Evolutionary conservation across 2,888 invertebrate genomes (phyloP).

Genomic region (Peribatodes rhomboidaria): DNA sequence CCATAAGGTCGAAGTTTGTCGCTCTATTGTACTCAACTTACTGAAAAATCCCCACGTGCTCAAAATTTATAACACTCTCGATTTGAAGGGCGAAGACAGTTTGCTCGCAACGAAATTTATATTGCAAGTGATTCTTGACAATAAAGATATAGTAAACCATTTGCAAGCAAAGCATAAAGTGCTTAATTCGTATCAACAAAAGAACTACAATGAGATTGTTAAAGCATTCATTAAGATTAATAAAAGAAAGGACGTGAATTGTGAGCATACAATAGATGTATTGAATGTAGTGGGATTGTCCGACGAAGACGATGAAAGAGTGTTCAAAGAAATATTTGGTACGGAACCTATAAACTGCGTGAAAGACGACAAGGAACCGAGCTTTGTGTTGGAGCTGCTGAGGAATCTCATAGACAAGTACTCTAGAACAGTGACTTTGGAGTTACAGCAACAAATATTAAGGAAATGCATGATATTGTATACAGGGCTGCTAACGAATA

Average conservation of each 20-base stretch:
- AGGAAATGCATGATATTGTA: constrained; percentile 76
- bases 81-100: constrained; percentile 59
- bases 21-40: constrained; percentile 65
- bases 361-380: constrained; percentile 80
- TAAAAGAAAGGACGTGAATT: constrained; percentile 68
- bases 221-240: constrained; percentile 80
- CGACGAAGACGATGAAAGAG: constrained; percentile 71
- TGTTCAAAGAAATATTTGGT: constrained; percentile 75
- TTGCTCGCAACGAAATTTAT: constrained; percentile 71
- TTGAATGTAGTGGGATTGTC: constrained; percentile 75
- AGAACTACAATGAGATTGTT: constrained; percentile 80
- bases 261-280: constrained; percentile 71
- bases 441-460: constrained; percentile 69
- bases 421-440: constrained; percentile 63
- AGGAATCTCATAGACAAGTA: constrained; percentile 79
- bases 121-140: constrained; percentile 63
- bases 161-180: constrained; percentile 68
- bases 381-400: constrained; percentile 83
- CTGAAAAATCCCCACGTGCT: constrained; percentile 76
- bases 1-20: constrained; percentile 66
- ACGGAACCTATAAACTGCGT: constrained; percentile 69
- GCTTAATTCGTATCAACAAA: constrained; percentile 83
- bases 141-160: constrained; percentile 67
- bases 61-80: constrained; percentile 72
- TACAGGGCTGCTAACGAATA: constrained; percentile 71